Base-by-base conservation (phyloP, 2,888 invertebrate species). In the Nymphalis c-album region DNA sequence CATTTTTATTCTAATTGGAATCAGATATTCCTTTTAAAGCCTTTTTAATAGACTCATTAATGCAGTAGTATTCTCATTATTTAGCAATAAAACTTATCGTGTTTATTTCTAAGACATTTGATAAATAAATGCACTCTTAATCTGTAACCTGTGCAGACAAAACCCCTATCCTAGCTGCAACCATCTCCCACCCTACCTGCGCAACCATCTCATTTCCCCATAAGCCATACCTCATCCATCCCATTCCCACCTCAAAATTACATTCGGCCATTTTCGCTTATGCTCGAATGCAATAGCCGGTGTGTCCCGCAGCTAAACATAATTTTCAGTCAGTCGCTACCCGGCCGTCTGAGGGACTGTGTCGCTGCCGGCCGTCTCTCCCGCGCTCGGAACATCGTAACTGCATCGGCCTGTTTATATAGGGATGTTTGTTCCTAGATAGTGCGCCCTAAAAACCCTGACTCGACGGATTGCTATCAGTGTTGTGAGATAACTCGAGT, bases 261-360 rank as follows among this genome's bases (percentile, higher is more conserved):
- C 82, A 85, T 86, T 92, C 91, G 91, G 89, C 80, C 83, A 84
- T 86, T 86, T 88, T 90, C 91, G 91, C 86, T 85, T 82, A 82
- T 82, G 78, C 82, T 91, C 91, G 91, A 90, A 85, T 90, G 91
- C 91, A 91, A 87, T 90, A 89, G 90, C 88, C 93, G 87, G 93
- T 93, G 87, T 92, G 92, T 76, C 90, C 89, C 79, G 84, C 81
- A 78, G 93, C 93, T 80, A 93, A 88, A 88, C 92, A 90, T 83
- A 87, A 88, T 85, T 89, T 86, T 77, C 83, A 87, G 85, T 78
- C 92, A 91, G 91, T 91, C 90, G 86, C 82, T 88, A 84, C 80
- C 84, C 85, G 85, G 80, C 83, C 84, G 85, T 78, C 79, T 83
- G 75, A 83, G 88, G 85, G 86, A 85, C 80, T 78, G 84, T 76